Evolutionary conservation across 2,797 vertebrate genomes (phyloP).

Genomic region (Pangasius larnaudii): DNA sequence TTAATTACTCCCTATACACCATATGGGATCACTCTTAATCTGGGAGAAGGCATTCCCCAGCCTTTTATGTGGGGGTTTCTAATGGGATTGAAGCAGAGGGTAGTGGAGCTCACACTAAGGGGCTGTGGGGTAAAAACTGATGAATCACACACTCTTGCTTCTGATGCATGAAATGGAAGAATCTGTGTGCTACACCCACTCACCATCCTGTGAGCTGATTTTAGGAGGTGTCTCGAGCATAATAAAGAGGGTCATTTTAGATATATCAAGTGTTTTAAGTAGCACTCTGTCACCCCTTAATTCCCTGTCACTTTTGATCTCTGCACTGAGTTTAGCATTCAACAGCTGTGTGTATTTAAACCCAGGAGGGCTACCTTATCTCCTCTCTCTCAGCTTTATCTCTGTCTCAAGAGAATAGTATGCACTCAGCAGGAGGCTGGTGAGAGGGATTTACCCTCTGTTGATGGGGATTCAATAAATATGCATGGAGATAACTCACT

Average conservation of each 20-base stretch:
- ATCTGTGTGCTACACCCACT: neutral
- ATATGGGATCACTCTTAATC: slow-evolving; percentile 59
- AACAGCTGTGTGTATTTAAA: slow-evolving; percentile 38
- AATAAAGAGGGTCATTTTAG: neutral
- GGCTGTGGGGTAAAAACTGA: slow-evolving; percentile 10
- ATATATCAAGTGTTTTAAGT: slow-evolving; percentile 7
- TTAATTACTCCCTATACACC: slow-evolving; percentile 59
- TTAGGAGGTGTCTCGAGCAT: neutral
- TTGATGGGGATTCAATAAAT: slow-evolving; percentile 37
- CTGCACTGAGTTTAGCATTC: slow-evolving; percentile 1
- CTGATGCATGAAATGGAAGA: slow-evolving; percentile 23
- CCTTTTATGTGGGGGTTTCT: slow-evolving; percentile 53
- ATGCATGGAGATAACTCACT: slow-evolving; percentile 13
- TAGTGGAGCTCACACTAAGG: slow-evolving; percentile 16
- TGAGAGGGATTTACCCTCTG: slow-evolving; percentile 20
- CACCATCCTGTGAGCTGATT: neutral
- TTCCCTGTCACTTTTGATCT: slow-evolving; percentile 35
- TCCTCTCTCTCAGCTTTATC: slow-evolving; percentile 39
- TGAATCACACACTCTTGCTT: slow-evolving; percentile 35
- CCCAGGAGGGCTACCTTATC: slow-evolving; percentile 35
- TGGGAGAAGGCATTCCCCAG: slow-evolving; percentile 50
- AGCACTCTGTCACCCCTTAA: neutral
- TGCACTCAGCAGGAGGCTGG: slow-evolving; percentile 25
- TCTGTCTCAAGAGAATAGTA: slow-evolving; percentile 33
- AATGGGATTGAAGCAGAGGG: slow-evolving; percentile 30